Evolutionary conservation across 2,113 vertebrate genomes (phyloP).

Genomic region (Hyaena hyaena): DNA sequence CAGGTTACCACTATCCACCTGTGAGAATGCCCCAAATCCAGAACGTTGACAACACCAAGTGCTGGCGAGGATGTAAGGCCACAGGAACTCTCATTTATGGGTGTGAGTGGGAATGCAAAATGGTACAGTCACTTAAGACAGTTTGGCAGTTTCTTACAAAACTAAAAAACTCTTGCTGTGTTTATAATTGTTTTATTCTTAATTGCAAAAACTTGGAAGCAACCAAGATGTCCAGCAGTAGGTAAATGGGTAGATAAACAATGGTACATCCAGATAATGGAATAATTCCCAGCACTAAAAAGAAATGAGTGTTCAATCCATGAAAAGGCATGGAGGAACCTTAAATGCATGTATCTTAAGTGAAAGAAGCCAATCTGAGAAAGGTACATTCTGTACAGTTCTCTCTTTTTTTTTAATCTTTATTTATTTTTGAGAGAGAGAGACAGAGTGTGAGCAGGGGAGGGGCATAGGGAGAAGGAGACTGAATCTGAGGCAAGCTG

Average conservation of each 20-base stretch:
- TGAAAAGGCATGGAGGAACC: not conserved
- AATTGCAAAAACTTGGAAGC: not conserved
- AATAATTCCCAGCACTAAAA: not conserved
- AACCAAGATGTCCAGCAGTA: not conserved
- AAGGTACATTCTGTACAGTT: not conserved
- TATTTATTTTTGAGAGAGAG: too few species aligned
- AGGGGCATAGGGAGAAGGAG: too few species aligned
- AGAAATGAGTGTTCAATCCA: not conserved
- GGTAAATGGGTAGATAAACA: not conserved
- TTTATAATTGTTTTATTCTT: slow-evolving; percentile 30
- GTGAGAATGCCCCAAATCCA: not conserved
- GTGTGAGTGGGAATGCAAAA: not conserved
- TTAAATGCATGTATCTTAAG: not conserved
- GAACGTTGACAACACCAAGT: not conserved
- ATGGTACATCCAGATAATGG: not conserved
- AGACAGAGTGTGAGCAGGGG: too few species aligned
- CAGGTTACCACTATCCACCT: not conserved
- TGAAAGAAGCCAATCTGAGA: not conserved
- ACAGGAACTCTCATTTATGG: not conserved
- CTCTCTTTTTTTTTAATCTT: not conserved
- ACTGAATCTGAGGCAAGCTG: too few species aligned
- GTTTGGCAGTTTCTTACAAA: not conserved
- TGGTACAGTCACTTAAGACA: not conserved
- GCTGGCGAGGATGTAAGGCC: not conserved
- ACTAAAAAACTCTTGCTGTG: not conserved